Conservation (phyloP, 2,113 vertebrate species). For the Phalacrocorax pelagicus region DNA sequence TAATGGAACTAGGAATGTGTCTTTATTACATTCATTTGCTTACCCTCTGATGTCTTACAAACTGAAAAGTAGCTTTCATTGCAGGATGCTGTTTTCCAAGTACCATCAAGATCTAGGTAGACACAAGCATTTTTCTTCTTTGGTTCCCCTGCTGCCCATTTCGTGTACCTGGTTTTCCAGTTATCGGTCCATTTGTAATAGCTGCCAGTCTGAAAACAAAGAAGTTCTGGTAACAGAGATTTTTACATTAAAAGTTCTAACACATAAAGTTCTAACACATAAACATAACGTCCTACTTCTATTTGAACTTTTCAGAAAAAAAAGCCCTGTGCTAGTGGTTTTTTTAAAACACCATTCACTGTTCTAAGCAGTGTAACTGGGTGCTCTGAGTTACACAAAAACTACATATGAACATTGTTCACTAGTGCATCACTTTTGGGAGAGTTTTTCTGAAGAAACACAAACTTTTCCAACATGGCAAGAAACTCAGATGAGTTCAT, state of each 20-base stretch:
- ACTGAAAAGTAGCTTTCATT: conserved; percentile 76
- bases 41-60: conserved; percentile 84
- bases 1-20: not conserved
- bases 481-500: not conserved
- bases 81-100: conserved; percentile 87
- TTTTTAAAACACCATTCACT: not conserved
- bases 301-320: not conserved
- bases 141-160: conserved; percentile 83
- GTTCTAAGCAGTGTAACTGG: not conserved
- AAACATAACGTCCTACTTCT: not conserved
- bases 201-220: conserved; percentile 72
- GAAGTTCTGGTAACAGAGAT: not conserved
- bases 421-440: not conserved
- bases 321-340: accelerated
- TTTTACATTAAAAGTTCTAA: not conserved
- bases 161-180: conserved; percentile 77
- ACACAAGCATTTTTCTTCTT: conserved; percentile 80
- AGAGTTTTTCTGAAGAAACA: not conserved
- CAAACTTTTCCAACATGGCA: not conserved
- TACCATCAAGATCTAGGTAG: conserved; percentile 79
- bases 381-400: not conserved
- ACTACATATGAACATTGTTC: not conserved
- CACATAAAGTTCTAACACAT: not conserved
- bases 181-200: conserved; percentile 81
- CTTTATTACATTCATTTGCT: conserved; percentile 10